These are phyloP conservation scores for Sceloporus undulatus DNA, from an alignment of 2,113 vertebrate genomes.

Conservation along the genomic window DNA sequence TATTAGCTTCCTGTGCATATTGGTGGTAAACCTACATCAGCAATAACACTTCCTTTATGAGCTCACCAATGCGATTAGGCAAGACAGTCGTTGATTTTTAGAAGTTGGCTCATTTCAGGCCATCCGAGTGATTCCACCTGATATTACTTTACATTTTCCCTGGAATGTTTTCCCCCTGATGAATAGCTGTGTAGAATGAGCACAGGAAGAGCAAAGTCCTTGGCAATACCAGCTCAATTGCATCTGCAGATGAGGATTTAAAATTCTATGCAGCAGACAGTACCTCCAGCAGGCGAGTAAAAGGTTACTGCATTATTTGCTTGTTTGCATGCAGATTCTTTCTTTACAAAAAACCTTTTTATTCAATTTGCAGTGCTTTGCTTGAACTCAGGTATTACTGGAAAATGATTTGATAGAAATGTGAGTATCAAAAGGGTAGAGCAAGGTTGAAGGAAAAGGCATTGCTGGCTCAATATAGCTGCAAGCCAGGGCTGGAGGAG, in stretches of 20 bases:
- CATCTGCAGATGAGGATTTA: constrained; percentile 85
- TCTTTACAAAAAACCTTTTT: constrained; percentile 61
- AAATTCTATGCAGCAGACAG: constrained; percentile 84
- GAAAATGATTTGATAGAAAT: constrained; percentile 73
- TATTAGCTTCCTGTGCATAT: constrained; percentile 67
- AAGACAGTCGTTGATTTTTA: constrained; percentile 59
- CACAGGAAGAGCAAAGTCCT: constrained; percentile 77
- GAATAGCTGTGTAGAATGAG: constrained; percentile 75
- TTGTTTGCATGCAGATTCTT: constrained; percentile 79
- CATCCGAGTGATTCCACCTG: constrained; percentile 72
- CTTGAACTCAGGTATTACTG: constrained; percentile 67
- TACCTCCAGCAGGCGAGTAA: constrained; percentile 85
- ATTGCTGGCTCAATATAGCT: constrained; percentile 67
- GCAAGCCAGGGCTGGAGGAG: constrained; percentile 59
- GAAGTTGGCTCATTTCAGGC: constrained; percentile 68
- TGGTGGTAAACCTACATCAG: constrained; percentile 68
- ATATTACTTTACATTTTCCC: constrained; percentile 73
- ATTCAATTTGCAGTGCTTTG: constrained; percentile 69
- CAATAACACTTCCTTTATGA: constrained; percentile 68
- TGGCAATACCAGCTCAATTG: constrained; percentile 81
- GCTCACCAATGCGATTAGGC: constrained; percentile 65
- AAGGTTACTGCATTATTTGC: constrained; percentile 83
- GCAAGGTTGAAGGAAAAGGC: constrained; percentile 77
- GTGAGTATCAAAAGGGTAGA: constrained; percentile 78
- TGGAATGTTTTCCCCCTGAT: constrained; percentile 67